Conservation (phyloP, 2,113 vertebrate species). For the Romanogobio albipinnatus region DNA sequence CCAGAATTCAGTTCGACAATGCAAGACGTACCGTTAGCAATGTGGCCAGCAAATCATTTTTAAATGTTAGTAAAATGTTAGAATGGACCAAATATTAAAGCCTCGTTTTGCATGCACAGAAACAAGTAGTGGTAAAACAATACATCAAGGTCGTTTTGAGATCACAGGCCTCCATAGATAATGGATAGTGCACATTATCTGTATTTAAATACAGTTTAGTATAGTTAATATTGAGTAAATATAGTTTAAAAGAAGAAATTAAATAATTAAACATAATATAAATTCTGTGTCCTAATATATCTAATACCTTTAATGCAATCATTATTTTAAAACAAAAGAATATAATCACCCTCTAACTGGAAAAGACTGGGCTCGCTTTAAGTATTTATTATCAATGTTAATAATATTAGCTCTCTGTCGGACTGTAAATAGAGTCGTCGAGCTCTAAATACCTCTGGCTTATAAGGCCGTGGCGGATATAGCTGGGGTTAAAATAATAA, state of each 20-base stretch:
- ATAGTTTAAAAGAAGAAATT: neutral
- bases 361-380: neutral
- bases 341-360: neutral
- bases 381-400: neutral
- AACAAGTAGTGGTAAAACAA: neutral
- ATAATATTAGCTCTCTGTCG: neutral
- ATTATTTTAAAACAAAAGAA: neutral
- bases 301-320: neutral
- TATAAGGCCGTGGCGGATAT: constrained; percentile 2
- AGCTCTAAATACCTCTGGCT: neutral
- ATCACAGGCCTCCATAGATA: neutral
- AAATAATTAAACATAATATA: neutral
- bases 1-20: too few species aligned
- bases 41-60: neutral
- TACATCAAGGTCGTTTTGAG: neutral
- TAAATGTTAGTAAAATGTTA: neutral
- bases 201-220: neutral
- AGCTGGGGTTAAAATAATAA: neutral
- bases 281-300: neutral
- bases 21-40: neutral
- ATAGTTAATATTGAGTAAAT: neutral
- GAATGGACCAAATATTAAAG: neutral
- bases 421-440: neutral
- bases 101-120: neutral
- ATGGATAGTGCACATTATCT: neutral